Evolutionary conservation across 1,140 invertebrate genomes (phyloP), one percentile per base, ranked within the genome.

Genomic region (Magallana gigas): DNA sequence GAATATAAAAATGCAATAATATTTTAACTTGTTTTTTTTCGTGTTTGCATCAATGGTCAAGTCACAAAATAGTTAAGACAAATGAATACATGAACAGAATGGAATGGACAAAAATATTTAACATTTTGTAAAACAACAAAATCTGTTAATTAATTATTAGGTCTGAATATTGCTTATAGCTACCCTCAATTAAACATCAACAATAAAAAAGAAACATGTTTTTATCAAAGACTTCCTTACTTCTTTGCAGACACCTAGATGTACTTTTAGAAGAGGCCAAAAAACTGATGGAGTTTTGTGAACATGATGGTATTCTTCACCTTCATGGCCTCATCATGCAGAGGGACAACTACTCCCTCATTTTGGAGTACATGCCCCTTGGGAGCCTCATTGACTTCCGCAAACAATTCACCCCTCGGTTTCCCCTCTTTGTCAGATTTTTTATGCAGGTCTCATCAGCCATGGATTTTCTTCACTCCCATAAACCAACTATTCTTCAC

Each of bases 301-400:
- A 89, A 6, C 91, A 92, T 85, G 76, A 85, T 8, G 87, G 68
- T 12, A 90, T 92, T 23, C 60, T 92, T 12, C 83, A 89, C 12
- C 76, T 92, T 16, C 60, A 89, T 60, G 91, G 91, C 16, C 80
- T 90, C 16, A 85, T 92, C 7, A 90, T 91, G 86, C 90, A 91
- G 82, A 85, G 85, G 56, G 86, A 91, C 60, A 90, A 90, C 14
- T 90, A 91, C 80, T 88, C 89, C 0, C 82, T 92, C 8, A 84
- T 92, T 36, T 64, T 92, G 9, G 91, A 92, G 62, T 92, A 92
- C 18, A 92, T 92, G 91, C 88, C 87, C 11, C 89, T 91, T 57
- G 91, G 91, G 1, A 90, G 88, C 85, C 83, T 87, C 8, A 83
- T 71, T 6, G 85, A 90, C 12, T 92, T 92, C 82, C 71, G 90